These are phyloP conservation scores for Chrosomus eos DNA, from an alignment of 2,797 vertebrate genomes.

Conservation along the genomic window DNA sequence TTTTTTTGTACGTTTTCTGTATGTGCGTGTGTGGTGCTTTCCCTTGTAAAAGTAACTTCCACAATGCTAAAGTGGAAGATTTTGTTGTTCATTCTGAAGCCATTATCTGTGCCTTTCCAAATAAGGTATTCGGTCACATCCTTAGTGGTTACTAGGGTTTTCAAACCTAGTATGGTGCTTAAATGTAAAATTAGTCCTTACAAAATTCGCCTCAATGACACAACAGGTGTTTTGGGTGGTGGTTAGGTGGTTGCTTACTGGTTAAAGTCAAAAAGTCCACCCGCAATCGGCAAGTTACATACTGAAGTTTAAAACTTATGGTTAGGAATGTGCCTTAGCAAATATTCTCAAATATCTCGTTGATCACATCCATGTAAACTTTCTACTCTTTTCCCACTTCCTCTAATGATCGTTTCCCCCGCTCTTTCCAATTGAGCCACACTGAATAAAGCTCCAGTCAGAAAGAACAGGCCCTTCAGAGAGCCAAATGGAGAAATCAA, in stretches of 20 bases:
- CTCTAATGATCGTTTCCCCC: background rate
- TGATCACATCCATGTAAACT: background rate
- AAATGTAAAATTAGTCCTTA: too few species aligned
- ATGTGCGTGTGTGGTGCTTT: too few species aligned
- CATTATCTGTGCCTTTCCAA: background rate
- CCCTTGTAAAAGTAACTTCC: too few species aligned
- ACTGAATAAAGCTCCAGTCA: background rate
- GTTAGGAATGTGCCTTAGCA: background rate
- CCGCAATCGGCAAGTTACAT: background rate
- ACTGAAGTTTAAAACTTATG: background rate
- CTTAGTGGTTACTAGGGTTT: background rate
- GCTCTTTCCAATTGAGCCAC: background rate
- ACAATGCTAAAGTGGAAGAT: too few species aligned
- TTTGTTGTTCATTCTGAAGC: background rate
- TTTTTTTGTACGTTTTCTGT: too few species aligned
- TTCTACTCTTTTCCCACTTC: constrained; percentile 12
- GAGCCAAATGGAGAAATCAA: constrained; percentile 22
- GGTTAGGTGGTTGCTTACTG: background rate
- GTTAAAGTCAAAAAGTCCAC: background rate
- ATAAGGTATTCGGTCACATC: background rate
- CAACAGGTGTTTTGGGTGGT: background rate
- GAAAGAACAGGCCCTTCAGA: constrained; percentile 32
- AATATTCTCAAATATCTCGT: background rate
- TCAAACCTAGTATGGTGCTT: too few species aligned
- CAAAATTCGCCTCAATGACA: background rate